Conservation (phyloP, 2,888 invertebrate species). For the Coremacera marginata region DNA sequence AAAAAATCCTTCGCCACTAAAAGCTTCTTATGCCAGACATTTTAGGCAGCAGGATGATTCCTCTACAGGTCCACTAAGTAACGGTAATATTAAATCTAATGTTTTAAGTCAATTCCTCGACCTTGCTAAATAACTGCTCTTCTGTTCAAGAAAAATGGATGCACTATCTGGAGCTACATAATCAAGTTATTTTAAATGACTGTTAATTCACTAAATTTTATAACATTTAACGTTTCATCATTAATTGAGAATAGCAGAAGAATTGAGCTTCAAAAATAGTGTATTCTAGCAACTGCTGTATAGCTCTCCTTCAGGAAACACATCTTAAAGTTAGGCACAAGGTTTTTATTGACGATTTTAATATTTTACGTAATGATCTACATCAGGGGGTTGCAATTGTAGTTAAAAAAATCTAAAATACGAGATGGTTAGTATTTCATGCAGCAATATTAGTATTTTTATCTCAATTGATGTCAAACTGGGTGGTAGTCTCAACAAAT, state of each 20-base stretch:
- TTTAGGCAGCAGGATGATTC: background rate
- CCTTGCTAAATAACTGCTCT: background rate
- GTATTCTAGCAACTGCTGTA: background rate
- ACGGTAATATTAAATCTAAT: background rate
- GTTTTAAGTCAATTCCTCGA: background rate
- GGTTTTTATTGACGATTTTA: background rate
- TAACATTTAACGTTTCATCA: slow-evolving; percentile 6
- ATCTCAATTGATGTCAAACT: background rate
- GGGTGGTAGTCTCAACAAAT: background rate
- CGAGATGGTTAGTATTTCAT: background rate
- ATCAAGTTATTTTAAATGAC: slow-evolving; percentile 3
- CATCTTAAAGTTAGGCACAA: background rate
- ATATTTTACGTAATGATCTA: background rate
- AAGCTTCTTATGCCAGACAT: background rate
- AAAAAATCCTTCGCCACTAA: background rate
- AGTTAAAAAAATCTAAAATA: background rate
- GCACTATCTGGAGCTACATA: background rate
- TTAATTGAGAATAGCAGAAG: slow-evolving; percentile 21
- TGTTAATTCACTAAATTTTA: background rate
- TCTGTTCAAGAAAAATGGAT: background rate
- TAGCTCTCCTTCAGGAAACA: background rate
- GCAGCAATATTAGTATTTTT: background rate
- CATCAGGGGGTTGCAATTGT: background rate
- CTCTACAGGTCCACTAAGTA: background rate
- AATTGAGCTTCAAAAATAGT: background rate